Evolutionary conservation across 2,113 vertebrate species (phyloP), one percentile per base, ranked within the genome.

Genomic region (Istiophorus platypterus): DNA sequence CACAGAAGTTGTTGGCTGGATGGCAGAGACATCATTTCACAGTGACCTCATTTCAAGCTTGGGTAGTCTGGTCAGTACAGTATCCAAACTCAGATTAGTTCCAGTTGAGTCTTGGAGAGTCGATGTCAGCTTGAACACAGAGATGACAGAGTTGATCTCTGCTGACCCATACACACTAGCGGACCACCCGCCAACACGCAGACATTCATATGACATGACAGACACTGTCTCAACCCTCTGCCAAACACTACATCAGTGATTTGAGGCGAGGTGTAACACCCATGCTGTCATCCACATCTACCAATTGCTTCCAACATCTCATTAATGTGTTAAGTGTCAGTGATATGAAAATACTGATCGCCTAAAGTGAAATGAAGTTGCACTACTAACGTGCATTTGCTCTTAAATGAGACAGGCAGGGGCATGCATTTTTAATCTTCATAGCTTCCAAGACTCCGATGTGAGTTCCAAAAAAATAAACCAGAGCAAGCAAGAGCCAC

Each of bases 271-370:
- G 70, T 22, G 81, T 27, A 66, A 72, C 72, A 87, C 74, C 80
- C 84, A 69, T 81, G 85, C 62, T 81, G 73, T 89, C 71, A 82
- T 65, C 68, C 85, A 45, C 37, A 62, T 75, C 63, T 84, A 64
- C 71, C 54, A 45, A 81, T 61, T n/a, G 62, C 80, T 76, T 92
- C 86, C 84, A 89, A 76, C 72, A 56, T 76, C 75, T 83, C 45
- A 88, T 79, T 85, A 88, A 90, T 78, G 73, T 80, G 72, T 78
- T 78, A 27, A 71, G 76, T 90, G 83, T 92, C 81, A 78, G 70
- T 85, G 80, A 85, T 90, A 84, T 88, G 59, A 91, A 85, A 92
- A 92, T 70, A 65, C 63, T 56, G 76, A 84, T 90, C 22, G 84
- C 82, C 83, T 85, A 34, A 67, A 84, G 81, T 86, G 39, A 89